phyloP scores from a whole-genome alignment of 2,113 vertebrate species.

The Zapus hudsonius region DNA sequence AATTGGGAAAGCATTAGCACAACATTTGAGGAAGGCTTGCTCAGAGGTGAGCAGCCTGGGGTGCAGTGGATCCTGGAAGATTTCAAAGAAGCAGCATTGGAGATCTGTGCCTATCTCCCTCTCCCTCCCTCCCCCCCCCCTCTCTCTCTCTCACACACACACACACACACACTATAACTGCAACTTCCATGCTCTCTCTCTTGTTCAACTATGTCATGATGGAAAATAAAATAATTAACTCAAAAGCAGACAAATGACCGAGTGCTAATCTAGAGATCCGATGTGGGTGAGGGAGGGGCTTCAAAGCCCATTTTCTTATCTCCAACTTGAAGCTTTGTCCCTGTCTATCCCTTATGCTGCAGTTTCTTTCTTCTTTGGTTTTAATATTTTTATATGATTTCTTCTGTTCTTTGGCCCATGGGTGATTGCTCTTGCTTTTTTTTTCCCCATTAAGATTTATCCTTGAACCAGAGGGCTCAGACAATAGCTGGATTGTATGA shows the following conservation, averaged over 20 bases:
- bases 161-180: background rate
- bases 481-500: conserved; percentile 70
- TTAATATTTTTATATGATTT: conserved; percentile 29
- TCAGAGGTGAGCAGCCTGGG: background rate
- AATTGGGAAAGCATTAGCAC: background rate
- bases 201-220: background rate
- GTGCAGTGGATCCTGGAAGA: background rate
- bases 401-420: background rate
- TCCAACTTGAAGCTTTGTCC: rapidly evolving
- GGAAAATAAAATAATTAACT: background rate
- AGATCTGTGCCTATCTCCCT: background rate
- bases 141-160: background rate
- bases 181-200: background rate
- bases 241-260: background rate
- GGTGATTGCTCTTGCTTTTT: background rate
- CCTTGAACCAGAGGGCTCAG: conserved; percentile 72
- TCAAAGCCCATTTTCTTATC: background rate
- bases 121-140: too few relatives aligned
- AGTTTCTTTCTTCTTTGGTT: background rate
- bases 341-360: background rate
- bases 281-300: too few relatives aligned
- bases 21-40: background rate
- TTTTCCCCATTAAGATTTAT: conserved; percentile 57
- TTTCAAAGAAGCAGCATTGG: background rate
- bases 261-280: background rate